These are phyloP conservation scores for Aythya fuligula DNA, from an alignment of 2,797 vertebrate species.

Conservation along the genomic window DNA sequence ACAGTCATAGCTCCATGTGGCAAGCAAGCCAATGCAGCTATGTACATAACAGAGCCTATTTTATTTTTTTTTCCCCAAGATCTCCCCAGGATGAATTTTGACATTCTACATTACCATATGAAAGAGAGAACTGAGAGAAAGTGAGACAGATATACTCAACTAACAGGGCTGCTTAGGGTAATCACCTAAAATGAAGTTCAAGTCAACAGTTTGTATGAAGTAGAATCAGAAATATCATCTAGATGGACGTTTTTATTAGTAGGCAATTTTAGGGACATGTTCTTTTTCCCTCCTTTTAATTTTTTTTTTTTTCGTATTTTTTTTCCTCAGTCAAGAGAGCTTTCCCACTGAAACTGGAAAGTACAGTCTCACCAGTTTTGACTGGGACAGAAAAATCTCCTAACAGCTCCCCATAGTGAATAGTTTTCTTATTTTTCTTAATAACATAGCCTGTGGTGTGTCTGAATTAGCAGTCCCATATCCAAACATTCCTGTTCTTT, in stretches of 20 bases:
- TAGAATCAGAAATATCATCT: not conserved
- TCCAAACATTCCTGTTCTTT: not conserved
- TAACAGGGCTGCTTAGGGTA: not conserved
- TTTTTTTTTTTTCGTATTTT: not conserved
- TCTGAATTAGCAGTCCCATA: not conserved
- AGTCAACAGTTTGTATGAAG: not conserved
- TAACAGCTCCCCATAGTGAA: not conserved
- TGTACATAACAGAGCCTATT: not conserved
- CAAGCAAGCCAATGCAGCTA: not conserved
- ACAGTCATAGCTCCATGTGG: not conserved
- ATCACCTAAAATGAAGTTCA: not conserved
- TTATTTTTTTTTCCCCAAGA: not conserved
- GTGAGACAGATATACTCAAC: not conserved
- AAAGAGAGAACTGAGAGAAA: not conserved
- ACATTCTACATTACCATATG: not conserved
- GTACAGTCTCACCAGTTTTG: not conserved
- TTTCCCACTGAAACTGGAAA: not conserved
- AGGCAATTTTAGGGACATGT: not conserved
- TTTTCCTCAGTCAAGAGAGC: not conserved
- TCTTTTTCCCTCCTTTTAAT: not conserved
- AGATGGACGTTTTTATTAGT: not conserved
- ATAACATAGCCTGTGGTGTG: not conserved
- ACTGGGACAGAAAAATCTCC: not conserved
- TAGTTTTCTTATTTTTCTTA: not conserved
- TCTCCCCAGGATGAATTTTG: not conserved